phyloP scores from a whole-genome alignment of 1,140 invertebrate species.

The Wasmannia auropunctata region DNA sequence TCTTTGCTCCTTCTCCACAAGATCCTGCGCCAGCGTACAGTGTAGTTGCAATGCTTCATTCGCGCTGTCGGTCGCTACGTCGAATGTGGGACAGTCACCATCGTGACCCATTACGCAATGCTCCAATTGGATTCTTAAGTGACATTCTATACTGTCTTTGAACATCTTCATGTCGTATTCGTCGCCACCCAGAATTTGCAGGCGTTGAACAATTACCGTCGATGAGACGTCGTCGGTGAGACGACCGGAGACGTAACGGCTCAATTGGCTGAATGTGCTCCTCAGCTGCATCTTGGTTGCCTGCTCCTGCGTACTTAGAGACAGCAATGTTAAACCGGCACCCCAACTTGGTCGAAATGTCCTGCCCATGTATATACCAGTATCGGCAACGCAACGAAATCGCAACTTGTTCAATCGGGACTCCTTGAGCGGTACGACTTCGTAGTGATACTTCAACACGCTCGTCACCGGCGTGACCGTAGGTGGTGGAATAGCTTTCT shows the following conservation, averaged over 20 bases:
- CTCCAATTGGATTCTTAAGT: conserved; percentile 85
- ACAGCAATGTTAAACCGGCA: conserved; percentile 87
- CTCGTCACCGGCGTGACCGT: conserved; percentile 74
- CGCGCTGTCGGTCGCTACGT: conserved; percentile 74
- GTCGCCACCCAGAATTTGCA: conserved; percentile 81
- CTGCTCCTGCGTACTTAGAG: conserved; percentile 81
- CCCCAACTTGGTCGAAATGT: conserved; percentile 92
- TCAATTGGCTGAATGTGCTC: conserved; percentile 77
- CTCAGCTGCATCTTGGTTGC: conserved; percentile 76
- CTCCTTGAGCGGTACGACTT: conserved; percentile 82
- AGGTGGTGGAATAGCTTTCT: conserved; percentile 6
- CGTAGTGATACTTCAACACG: conserved; percentile 82
- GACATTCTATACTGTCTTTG: conserved; percentile 83
- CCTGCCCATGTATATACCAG: conserved; percentile 87
- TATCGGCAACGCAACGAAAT: conserved; percentile 88
- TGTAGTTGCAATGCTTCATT: conserved; percentile 84
- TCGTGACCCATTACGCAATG: conserved; percentile 83
- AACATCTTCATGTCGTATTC: conserved; percentile 75
- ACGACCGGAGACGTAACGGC: conserved; percentile 77
- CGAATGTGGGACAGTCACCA: conserved; percentile 83
- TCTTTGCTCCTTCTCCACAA: conserved; percentile 73
- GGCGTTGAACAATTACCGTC: conserved; percentile 81
- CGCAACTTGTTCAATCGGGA: conserved; percentile 84
- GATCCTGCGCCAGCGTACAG: conserved; percentile 82
- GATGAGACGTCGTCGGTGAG: conserved; percentile 76